These are phyloP conservation scores for Elachura formosa DNA, from an alignment of 2,113 vertebrate species.

Conservation along the genomic window DNA sequence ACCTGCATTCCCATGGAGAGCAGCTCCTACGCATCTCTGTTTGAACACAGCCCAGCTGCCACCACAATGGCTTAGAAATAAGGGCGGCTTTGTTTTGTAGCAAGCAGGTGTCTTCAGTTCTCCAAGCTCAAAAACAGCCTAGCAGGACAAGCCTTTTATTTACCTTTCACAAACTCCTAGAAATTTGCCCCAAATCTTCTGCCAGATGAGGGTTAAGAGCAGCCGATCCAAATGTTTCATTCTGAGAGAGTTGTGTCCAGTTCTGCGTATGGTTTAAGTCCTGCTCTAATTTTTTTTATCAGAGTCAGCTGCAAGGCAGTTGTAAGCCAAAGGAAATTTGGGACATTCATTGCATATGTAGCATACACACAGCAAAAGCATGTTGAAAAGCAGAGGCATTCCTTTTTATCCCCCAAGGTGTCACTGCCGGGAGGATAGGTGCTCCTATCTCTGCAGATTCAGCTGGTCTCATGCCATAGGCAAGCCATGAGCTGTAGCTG, in stretches of 20 bases:
- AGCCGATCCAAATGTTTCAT: background rate
- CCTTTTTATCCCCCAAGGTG: background rate
- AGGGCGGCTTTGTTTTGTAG: background rate
- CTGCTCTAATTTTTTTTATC: background rate
- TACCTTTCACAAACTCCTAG: background rate
- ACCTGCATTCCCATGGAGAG: background rate
- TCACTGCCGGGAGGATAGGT: background rate
- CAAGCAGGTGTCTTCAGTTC: slow-evolving; percentile 9
- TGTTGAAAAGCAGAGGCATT: background rate
- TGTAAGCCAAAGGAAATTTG: slow-evolving; percentile 36
- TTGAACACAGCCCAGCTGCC: background rate
- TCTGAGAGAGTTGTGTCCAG: background rate
- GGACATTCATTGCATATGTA: background rate
- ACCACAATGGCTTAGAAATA: background rate
- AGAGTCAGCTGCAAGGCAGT: background rate
- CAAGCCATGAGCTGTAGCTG: background rate
- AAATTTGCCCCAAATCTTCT: background rate
- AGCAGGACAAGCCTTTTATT: background rate
- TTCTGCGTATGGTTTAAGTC: background rate
- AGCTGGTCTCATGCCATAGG: background rate
- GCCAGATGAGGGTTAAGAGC: background rate
- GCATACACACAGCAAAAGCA: background rate
- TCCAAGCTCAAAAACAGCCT: background rate
- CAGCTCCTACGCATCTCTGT: background rate
- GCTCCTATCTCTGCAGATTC: background rate